phyloP scores from a whole-genome alignment of 2,888 invertebrate species.

The Meloe dianella region DNA sequence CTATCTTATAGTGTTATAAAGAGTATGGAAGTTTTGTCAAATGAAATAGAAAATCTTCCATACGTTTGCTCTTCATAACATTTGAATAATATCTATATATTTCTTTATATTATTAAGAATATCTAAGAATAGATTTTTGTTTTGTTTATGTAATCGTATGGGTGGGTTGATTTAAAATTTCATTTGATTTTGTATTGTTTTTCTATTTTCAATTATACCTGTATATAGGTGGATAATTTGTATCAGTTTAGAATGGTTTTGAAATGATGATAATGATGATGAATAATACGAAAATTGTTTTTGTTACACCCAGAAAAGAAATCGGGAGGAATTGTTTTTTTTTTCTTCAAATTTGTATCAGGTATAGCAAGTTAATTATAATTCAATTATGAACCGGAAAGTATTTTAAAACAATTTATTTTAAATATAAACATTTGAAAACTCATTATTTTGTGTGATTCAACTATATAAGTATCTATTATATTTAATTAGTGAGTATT shows the following conservation, averaged over 20 bases:
- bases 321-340: too few species aligned
- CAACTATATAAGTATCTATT: too few species aligned
- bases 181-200: not conserved
- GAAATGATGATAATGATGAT: not conserved
- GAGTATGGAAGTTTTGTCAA: not conserved
- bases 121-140: not conserved
- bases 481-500: too few species aligned
- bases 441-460: too few species aligned
- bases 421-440: too few species aligned
- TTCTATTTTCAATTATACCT: not conserved
- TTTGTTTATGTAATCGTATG: not conserved
- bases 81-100: too few species aligned
- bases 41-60: slow-evolving; percentile 1
- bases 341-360: too few species aligned
- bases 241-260: not conserved
- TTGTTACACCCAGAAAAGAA: too few species aligned
- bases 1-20: not conserved
- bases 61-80: too few species aligned
- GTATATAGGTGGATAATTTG: not conserved
- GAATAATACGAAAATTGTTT: not conserved
- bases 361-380: too few species aligned
- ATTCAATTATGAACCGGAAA: too few species aligned
- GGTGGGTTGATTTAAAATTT: not conserved
- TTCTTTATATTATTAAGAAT: not conserved
- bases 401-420: too few species aligned